Evolutionary conservation across 2,888 invertebrate genomes (phyloP).

Genomic region (Mythimna vitellina): DNA sequence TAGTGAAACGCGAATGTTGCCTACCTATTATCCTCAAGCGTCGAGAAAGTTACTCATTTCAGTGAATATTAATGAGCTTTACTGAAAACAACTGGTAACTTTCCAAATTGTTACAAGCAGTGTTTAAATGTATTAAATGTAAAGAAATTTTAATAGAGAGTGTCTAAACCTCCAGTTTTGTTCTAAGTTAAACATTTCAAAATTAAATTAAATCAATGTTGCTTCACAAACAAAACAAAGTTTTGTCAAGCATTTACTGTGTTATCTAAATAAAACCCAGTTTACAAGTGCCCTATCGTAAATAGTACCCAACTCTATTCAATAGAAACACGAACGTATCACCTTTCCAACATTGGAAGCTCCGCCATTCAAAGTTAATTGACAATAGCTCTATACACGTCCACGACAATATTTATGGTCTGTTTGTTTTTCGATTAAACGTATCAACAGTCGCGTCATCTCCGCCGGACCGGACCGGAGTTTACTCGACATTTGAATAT

Average conservation of each 20-base stretch:
- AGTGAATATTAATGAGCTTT: conserved; percentile 59
- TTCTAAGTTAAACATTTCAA: too few species aligned
- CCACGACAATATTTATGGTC: conserved; percentile 70
- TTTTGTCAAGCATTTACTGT: background rate
- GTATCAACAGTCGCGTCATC: conserved; percentile 67
- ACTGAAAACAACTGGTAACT: conserved; percentile 61
- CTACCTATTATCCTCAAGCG: conserved; percentile 50
- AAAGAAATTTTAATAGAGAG: conserved; percentile 17
- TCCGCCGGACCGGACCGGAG: conserved; percentile 64
- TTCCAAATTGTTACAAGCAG: conserved; percentile 44
- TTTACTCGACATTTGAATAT: conserved; percentile 75
- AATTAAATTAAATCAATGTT: background rate
- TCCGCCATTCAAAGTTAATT: conserved; percentile 47
- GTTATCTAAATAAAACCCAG: background rate
- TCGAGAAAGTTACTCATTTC: conserved; percentile 60
- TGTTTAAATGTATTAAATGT: conserved; percentile 20
- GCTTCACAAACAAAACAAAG: conserved; percentile 1
- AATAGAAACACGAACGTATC: conserved; percentile 11
- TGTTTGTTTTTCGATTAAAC: conserved; percentile 80
- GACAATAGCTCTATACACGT: conserved; percentile 50
- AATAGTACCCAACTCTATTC: conserved; percentile 15
- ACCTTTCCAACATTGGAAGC: conserved; percentile 37
- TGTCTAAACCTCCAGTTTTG: background rate
- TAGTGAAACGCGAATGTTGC: conserved; percentile 52
- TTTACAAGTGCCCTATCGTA: background rate